Percentiles rank a stretch among this genome's conserved stretches.
Evolutionary conservation across 1,140 invertebrate species (phyloP).

Genomic region (Diorhabda sublineata): DNA sequence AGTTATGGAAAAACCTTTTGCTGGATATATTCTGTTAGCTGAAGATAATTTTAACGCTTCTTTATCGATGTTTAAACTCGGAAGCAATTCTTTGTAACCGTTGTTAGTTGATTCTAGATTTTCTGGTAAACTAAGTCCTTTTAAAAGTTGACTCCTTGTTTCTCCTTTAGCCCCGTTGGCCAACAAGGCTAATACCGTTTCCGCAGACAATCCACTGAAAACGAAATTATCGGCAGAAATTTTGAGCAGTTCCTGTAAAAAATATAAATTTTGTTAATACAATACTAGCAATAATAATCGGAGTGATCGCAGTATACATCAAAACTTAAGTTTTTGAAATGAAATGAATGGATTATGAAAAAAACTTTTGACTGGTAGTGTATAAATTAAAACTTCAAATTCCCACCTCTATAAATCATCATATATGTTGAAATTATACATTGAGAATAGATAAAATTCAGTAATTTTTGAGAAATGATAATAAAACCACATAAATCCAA

Average conservation of each 20-base stretch:
- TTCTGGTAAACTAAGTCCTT: neutral
- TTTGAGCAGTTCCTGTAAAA: constrained; percentile 7
- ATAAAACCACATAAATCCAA: too few relatives aligned
- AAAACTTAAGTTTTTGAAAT: too few relatives aligned
- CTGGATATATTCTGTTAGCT: constrained; percentile 7
- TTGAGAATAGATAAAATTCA: too few relatives aligned
- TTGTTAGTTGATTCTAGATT: neutral
- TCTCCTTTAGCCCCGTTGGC: constrained; percentile 7
- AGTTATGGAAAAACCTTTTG: neutral
- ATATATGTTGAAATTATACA: too few relatives aligned
- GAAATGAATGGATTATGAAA: too few relatives aligned
- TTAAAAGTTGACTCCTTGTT: neutral
- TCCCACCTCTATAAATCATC: too few relatives aligned
- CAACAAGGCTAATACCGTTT: constrained; percentile 10
- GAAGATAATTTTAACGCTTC: constrained; percentile 1
- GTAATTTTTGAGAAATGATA: too few relatives aligned
- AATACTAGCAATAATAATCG: too few relatives aligned
- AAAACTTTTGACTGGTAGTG: too few relatives aligned
- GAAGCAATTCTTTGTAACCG: constrained; percentile 1
- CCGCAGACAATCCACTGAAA: constrained; percentile 5
- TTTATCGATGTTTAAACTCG: neutral
- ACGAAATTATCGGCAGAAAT: neutral
- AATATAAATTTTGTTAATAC: too few relatives aligned
- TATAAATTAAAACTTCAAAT: too few relatives aligned
- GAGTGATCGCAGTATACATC: too few relatives aligned